phyloP scores from a whole-genome alignment of 2,888 invertebrate species.

The Mythimna albipuncta region DNA sequence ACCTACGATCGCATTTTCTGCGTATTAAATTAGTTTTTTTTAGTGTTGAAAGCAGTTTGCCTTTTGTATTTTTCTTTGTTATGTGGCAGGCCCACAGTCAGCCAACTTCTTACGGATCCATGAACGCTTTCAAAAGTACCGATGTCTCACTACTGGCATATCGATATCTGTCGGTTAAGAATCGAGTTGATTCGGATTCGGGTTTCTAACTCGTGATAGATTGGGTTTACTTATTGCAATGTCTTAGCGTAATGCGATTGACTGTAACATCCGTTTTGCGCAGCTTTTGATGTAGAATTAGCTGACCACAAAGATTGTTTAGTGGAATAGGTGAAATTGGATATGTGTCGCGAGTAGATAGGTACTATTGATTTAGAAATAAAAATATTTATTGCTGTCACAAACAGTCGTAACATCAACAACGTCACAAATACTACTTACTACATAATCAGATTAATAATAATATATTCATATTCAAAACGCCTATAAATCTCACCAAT shows the following conservation, averaged over 20 bases:
- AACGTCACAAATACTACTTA: no score
- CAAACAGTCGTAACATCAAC: no score
- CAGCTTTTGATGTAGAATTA: constrained; percentile 33
- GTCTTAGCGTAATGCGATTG: constrained; percentile 45
- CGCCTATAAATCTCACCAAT: constrained; percentile 66
- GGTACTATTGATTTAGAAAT: constrained; percentile 4
- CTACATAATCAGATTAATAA: not conserved
- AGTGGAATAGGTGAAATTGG: constrained; percentile 20
- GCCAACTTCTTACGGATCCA: constrained; percentile 76
- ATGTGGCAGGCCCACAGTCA: constrained; percentile 69
- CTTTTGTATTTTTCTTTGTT: constrained; percentile 41
- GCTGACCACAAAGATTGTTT: constrained; percentile 1
- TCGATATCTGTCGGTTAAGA: constrained; percentile 63
- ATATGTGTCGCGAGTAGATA: constrained; percentile 17
- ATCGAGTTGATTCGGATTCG: constrained; percentile 58
- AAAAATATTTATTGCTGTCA: no score
- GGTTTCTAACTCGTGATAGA: constrained; percentile 55
- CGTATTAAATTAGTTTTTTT: constrained; percentile 9
- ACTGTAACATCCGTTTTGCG: constrained; percentile 51
- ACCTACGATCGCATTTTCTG: not conserved
- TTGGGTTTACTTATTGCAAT: constrained; percentile 49
- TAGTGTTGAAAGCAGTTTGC: constrained; percentile 10
- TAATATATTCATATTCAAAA: constrained; percentile 61
- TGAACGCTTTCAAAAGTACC: constrained; percentile 74
- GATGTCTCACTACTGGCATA: constrained; percentile 64